phyloP scores from a whole-genome alignment of 2,113 vertebrate species.

The Crotalus helleri region DNA sequence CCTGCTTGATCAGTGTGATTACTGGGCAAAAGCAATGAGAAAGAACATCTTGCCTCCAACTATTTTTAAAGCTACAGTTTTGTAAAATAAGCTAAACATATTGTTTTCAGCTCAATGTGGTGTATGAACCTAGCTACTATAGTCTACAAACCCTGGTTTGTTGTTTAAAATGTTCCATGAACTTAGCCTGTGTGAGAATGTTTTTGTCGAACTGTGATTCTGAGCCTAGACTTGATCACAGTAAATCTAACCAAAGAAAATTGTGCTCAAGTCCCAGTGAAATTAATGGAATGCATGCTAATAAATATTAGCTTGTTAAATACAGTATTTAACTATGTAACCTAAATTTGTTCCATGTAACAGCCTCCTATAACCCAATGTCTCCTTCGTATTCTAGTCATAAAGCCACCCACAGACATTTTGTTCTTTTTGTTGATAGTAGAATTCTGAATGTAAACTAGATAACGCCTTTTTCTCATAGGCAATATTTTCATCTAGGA shows the following conservation, averaged over 20 bases:
- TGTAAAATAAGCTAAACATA: background rate
- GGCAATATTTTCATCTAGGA: background rate
- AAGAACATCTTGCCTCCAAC: background rate
- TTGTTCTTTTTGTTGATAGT: background rate
- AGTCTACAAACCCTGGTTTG: background rate
- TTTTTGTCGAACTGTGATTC: background rate
- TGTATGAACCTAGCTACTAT: background rate
- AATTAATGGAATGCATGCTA: background rate
- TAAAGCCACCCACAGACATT: background rate
- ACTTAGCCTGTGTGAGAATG: background rate
- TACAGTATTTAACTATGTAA: background rate
- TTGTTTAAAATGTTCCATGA: background rate
- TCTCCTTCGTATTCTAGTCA: background rate
- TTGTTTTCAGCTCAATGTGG: background rate
- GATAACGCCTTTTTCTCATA: background rate
- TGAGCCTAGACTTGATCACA: background rate
- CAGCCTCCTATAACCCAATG: background rate
- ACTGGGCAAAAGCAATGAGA: background rate
- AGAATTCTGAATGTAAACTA: background rate
- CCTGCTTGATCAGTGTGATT: background rate
- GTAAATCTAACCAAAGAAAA: background rate
- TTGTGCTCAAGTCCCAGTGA: background rate
- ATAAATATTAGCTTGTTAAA: background rate
- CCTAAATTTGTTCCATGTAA: background rate
- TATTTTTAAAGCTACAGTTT: background rate